phyloP scores from a whole-genome alignment of 2,888 invertebrate species.

The Meganola albula region DNA sequence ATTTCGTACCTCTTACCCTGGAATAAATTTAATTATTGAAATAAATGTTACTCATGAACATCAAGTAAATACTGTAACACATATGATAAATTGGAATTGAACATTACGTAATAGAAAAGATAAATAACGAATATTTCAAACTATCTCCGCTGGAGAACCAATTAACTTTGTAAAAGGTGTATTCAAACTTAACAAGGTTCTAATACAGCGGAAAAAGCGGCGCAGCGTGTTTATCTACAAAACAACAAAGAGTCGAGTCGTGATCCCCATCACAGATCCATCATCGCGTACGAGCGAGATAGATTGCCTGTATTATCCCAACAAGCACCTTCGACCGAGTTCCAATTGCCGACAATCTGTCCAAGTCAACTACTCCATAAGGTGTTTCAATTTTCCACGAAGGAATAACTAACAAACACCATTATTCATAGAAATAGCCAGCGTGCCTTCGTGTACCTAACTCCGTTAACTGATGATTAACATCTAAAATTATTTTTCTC shows the following conservation, averaged over 20 bases:
- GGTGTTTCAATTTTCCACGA: constrained; percentile 43
- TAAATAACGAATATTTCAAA: constrained; percentile 38
- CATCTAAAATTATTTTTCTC: no score
- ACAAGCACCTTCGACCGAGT: constrained; percentile 53
- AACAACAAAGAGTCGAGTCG: constrained; percentile 66
- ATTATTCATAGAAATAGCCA: constrained; percentile 36
- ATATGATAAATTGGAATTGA: no score
- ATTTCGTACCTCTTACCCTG: no score
- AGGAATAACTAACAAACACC: constrained; percentile 44
- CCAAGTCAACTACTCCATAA: constrained; percentile 42
- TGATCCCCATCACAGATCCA: constrained; percentile 70
- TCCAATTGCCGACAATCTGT: constrained; percentile 63
- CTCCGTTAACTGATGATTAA: no score
- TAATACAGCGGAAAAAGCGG: constrained; percentile 55
- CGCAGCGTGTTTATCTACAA: constrained; percentile 59
- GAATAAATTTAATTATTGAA: no score
- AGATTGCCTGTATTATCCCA: constrained; percentile 68
- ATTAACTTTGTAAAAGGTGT: constrained; percentile 58
- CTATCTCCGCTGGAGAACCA: constrained; percentile 43
- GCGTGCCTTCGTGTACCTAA: no score
- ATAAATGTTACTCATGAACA: no score
- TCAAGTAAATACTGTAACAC: no score
- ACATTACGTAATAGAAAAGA: constrained; percentile 25
- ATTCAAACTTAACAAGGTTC: constrained; percentile 66
- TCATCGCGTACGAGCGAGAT: constrained; percentile 61